phyloP scores from a whole-genome alignment of 2,113 vertebrate genomes.

The Rhinolophus sinicus region DNA sequence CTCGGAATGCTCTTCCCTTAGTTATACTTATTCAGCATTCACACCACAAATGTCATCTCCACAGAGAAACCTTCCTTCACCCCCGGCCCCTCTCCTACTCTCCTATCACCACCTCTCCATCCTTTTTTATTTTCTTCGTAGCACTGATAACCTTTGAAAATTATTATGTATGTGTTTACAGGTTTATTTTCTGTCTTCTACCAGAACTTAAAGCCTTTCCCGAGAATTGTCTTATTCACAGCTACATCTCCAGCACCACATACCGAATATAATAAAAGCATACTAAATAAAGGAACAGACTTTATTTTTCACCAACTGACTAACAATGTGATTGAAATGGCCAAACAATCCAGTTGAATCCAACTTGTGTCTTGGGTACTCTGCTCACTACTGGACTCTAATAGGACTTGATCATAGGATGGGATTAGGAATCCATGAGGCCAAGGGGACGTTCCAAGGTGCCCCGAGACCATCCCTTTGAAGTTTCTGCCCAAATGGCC shows the following conservation, averaged over 20 bases:
- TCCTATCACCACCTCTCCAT: background rate
- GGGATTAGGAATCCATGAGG: background rate
- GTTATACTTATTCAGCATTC: background rate
- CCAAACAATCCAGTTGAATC: background rate
- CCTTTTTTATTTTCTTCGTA: background rate
- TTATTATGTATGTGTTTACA: background rate
- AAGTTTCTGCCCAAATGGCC: background rate
- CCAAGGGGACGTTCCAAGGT: background rate
- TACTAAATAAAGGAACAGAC: background rate
- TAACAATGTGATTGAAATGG: background rate
- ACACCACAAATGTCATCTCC: background rate
- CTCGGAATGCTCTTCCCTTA: background rate
- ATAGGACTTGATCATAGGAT: background rate
- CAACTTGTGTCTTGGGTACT: background rate
- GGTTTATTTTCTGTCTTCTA: background rate
- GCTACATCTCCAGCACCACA: background rate
- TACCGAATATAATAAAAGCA: background rate
- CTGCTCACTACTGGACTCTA: background rate
- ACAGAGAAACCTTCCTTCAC: background rate
- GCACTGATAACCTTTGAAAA: background rate
- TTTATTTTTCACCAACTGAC: background rate
- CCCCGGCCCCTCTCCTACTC: accelerated
- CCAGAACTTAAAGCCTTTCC: background rate
- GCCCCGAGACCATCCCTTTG: background rate
- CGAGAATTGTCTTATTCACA: background rate